These are phyloP conservation scores for Galerucella calmariensis DNA, from an alignment of 2,888 invertebrate genomes.

Conservation along the genomic window DNA sequence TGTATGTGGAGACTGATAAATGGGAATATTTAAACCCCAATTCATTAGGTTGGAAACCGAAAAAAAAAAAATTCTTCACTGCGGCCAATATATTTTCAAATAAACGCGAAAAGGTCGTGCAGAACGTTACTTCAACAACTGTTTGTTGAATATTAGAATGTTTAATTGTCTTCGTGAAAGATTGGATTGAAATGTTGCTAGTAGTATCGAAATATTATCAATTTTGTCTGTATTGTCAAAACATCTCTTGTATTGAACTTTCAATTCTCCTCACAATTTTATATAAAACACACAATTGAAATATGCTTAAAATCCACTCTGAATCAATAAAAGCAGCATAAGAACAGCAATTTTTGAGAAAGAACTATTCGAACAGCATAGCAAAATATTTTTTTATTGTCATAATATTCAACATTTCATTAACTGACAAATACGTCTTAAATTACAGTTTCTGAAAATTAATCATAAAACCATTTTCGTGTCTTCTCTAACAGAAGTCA, in stretches of 20 bases:
- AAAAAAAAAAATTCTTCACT: not conserved
- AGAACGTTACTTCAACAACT: not conserved
- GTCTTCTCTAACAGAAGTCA: slow-evolving; percentile 9
- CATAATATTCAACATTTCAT: too few species aligned
- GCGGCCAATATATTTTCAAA: slow-evolving; percentile 7
- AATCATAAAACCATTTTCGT: slow-evolving; percentile 10
- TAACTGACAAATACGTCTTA: not conserved
- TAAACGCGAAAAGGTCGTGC: not conserved
- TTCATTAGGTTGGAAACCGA: not conserved
- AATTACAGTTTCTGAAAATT: not conserved
- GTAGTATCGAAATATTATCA: not conserved
- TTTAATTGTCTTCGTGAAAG: not conserved
- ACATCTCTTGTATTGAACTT: too few species aligned
- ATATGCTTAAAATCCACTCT: too few species aligned
- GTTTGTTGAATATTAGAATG: not conserved
- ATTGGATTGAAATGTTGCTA: not conserved
- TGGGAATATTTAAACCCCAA: slow-evolving; percentile 5
- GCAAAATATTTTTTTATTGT: too few species aligned
- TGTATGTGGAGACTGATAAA: not conserved
- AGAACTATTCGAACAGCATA: too few species aligned
- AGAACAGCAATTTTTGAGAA: too few species aligned
- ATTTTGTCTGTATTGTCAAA: too few species aligned
- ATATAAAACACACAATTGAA: too few species aligned
- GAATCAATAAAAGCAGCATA: too few species aligned
- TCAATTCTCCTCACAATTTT: too few species aligned